A percentile compares a stretch with the other conserved stretches of the same genome.
Conservation (phyloP, 2,113 vertebrate genomes). For the Pituophis catenifer region DNA sequence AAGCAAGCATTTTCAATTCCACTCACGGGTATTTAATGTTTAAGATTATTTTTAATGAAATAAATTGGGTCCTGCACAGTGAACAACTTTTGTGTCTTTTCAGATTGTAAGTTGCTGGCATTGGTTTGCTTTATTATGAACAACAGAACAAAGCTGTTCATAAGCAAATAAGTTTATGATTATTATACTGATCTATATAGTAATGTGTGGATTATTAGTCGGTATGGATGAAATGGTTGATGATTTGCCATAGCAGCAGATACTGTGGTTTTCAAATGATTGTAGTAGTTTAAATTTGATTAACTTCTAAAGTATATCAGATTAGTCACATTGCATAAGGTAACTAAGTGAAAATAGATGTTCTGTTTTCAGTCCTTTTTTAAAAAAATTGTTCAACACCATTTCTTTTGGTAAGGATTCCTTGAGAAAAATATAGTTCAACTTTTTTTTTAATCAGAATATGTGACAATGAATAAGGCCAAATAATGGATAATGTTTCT, state of each 20-base stretch:
- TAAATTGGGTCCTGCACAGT: background rate
- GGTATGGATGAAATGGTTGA: background rate
- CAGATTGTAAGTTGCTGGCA: background rate
- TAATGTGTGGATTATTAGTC: background rate
- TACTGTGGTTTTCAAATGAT: background rate
- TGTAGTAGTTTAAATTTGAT: background rate
- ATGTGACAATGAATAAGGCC: background rate
- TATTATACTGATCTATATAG: background rate
- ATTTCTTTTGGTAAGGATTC: background rate
- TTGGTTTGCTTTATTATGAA: background rate
- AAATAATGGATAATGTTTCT: background rate
- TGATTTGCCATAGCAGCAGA: background rate
- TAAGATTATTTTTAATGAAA: background rate
- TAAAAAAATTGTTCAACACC: background rate
- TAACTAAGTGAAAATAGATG: background rate
- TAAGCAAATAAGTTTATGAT: background rate
- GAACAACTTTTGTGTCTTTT: background rate
- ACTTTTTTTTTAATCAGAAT: background rate
- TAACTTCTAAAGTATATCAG: slow-evolving; percentile 14
- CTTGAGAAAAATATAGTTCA: background rate
- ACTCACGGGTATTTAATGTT: background rate
- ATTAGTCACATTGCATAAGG: background rate
- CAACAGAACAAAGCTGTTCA: background rate
- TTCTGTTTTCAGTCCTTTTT: background rate
- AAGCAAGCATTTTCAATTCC: background rate